Evolutionary conservation across 2,888 invertebrate species (phyloP), one percentile per base, ranked within the genome.

Genomic region (Brassicogethes aeneus): DNA sequence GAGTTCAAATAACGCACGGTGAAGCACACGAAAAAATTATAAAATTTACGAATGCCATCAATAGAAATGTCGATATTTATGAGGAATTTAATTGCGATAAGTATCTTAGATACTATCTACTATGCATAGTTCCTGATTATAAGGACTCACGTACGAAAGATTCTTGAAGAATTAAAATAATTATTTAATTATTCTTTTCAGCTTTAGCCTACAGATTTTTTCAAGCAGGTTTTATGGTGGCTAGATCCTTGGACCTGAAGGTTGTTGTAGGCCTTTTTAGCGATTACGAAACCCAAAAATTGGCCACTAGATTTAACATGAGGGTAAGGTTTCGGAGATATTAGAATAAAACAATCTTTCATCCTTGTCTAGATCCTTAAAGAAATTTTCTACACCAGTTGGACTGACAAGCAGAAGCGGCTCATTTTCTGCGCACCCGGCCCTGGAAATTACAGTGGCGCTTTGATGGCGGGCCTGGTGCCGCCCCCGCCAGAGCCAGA

Each of bases 361-460:
- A 2, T 34, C 3, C n/a, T 17, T 45, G 17, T 13, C n/a, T 14
- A 61, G 60, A 42, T 53, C 3, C 32, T 59, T 3, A 46, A 51
- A 15, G 71, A 73, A 55, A 63, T 72, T 7, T 57, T 59, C 17
- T 74, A 74, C 47, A 62, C 61, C 2, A 61, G 62, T 2, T 74
- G 71, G 71, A 39, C 62, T 3, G 60, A 69, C 36, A 47, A 53
- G 34, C 48, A 66, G 8, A 63, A 66, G 10, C 57, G 63, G 35
- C 49, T 72, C n/a, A 60, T 72, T 2, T 73, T 74, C 50, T 66
- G 66, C 16, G 66, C 72, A 54, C 70, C 73, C 0, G 74, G 73
- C 5, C 61, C 65, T 29, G 72, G 71, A 3, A 74, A 74, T 57
- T 71, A 71, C 50, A 68, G 70, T 1, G 64, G 64, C 38, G 63